Percentiles rank a stretch among this genome's conserved stretches.
phyloP scores from a whole-genome alignment of 2,113 vertebrate species.

The Suncus etruscus region DNA sequence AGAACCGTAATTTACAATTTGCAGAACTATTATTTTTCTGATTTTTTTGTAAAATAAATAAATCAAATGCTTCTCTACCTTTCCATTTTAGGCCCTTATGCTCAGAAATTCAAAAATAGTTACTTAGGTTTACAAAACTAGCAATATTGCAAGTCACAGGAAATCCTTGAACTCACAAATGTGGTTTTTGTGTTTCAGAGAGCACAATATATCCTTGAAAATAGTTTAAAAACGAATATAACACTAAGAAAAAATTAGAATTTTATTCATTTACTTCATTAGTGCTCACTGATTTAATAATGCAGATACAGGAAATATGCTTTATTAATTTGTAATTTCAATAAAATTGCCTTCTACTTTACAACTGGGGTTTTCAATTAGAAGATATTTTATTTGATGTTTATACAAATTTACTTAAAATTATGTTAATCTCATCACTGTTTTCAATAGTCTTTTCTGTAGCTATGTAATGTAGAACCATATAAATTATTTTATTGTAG shows the following conservation, averaged over 20 bases:
- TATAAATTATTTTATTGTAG: conserved; percentile 31
- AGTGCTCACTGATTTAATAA: conserved; percentile 16
- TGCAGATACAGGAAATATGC: not conserved
- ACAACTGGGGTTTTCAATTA: conserved; percentile 53
- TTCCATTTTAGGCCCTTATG: conserved; percentile 1
- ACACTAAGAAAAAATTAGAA: not conserved
- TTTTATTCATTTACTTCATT: conserved; percentile 25
- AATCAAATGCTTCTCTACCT: not conserved
- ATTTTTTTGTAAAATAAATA: conserved; percentile 21
- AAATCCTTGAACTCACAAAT: conserved; percentile 9
- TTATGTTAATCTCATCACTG: not conserved
- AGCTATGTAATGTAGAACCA: conserved; percentile 3
- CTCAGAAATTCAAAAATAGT: conserved; percentile 58
- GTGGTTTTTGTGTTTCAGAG: not conserved
- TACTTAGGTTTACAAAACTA: conserved; percentile 30
- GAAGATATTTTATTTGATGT: conserved; percentile 51
- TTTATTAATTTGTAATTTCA: conserved; percentile 64
- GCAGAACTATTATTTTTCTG: not conserved
- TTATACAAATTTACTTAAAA: conserved; percentile 54
- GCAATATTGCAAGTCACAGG: not conserved
- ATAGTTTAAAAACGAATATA: conserved; percentile 9
- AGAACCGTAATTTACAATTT: conserved; percentile 5
- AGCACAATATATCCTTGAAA: conserved; percentile 29
- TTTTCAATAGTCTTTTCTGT: not conserved
- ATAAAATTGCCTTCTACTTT: conserved; percentile 23